Conservation (phyloP, 2,113 vertebrate genomes). For the human (Homo sapiens) region DNA sequence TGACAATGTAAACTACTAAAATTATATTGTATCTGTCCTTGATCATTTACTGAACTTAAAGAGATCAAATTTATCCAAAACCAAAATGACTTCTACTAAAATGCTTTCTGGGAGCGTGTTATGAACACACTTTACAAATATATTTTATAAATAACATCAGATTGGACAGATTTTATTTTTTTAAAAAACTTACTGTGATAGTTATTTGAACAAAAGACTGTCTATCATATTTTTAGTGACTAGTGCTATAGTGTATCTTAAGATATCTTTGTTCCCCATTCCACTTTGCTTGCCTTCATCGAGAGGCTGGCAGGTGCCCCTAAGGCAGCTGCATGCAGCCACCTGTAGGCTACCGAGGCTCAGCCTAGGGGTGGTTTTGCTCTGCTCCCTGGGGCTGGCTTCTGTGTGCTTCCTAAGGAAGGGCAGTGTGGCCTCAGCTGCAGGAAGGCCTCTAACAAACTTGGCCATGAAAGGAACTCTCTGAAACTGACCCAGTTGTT, state of each 20-base stretch:
- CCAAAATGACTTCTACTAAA: not conserved
- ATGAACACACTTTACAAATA: too few relatives aligned
- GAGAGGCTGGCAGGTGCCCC: not conserved
- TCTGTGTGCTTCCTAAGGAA: not conserved
- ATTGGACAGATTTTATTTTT: not conserved
- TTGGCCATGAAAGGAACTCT: not conserved
- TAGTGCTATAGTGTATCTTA: not conserved
- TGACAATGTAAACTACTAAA: not conserved
- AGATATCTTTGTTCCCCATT: not conserved
- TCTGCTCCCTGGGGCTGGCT: not conserved
- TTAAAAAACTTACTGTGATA: not conserved
- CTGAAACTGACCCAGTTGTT: too few relatives aligned
- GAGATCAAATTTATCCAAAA: not conserved
- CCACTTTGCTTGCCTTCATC: not conserved
- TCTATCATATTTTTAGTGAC: not conserved
- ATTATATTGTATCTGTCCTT: not conserved
- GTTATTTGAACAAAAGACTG: not conserved
- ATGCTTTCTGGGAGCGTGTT: not conserved
- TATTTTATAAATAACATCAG: not conserved
- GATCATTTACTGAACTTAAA: not conserved
- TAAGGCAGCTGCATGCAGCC: accelerated
- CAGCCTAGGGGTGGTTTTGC: not conserved
- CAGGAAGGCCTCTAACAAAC: not conserved
- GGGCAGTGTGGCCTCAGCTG: not conserved
- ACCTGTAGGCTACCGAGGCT: accelerated